Percentiles rank a stretch among this genome's conserved stretches.
These are phyloP conservation scores for Poeciliopsis turrubarensis DNA, from an alignment of 2,113 vertebrate genomes.

Conservation along the genomic window DNA sequence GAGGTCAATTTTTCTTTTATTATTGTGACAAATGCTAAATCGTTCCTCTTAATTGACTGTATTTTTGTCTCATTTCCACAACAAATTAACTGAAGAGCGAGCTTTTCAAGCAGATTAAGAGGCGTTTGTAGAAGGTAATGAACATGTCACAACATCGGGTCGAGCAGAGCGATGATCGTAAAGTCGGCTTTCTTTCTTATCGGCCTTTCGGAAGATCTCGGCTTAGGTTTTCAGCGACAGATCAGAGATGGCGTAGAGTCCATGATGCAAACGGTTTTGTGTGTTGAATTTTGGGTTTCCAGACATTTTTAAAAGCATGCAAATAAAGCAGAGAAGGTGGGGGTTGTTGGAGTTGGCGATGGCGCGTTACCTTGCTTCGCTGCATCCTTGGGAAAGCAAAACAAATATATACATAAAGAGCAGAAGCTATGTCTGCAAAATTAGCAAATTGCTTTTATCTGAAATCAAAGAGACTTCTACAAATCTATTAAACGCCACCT, in stretches of 20 bases:
- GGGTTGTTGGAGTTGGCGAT: constrained; percentile 3
- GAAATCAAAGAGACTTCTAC: constrained; percentile 74
- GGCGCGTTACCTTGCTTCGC: constrained; percentile 29
- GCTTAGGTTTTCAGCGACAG: constrained; percentile 45
- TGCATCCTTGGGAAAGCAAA: constrained; percentile 66
- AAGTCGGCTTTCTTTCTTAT: constrained; percentile 71
- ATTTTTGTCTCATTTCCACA: constrained; percentile 65
- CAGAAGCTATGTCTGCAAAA: constrained; percentile 58
- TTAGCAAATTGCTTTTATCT: constrained; percentile 75
- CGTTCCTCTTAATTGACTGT: constrained; percentile 57
- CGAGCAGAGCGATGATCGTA: constrained; percentile 53
- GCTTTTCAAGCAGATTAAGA: constrained; percentile 58
- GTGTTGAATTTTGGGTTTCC: constrained; percentile 14
- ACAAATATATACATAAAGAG: constrained; percentile 49
- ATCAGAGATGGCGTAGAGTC: constrained; percentile 43
- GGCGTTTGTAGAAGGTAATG: constrained; percentile 58
- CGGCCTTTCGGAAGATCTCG: constrained; percentile 64
- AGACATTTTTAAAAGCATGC: constrained; percentile 34
- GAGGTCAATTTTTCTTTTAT: constrained; percentile 39
- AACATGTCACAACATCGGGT: constrained; percentile 62
- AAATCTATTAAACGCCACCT: constrained; percentile 74
- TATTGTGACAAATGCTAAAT: constrained; percentile 50
- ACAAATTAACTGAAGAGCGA: constrained; percentile 59
- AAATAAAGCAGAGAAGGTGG: constrained; percentile 18
- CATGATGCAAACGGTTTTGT: not conserved